These are phyloP conservation scores for Zosterops pallidus DNA, from an alignment of 2,113 vertebrate species.

Conservation along the genomic window DNA sequence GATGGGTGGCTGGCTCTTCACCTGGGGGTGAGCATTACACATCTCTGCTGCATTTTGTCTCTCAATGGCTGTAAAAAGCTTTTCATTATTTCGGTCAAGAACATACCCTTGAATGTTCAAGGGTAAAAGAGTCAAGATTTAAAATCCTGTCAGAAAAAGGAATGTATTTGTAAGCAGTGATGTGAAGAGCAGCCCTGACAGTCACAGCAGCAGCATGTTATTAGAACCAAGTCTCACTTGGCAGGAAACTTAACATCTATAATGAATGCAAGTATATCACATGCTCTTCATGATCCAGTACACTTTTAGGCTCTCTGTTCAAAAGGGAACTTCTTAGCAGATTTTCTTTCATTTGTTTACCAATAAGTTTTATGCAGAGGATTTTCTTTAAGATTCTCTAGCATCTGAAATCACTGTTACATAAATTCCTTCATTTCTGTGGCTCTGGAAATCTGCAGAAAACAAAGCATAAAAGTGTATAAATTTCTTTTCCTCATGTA, in stretches of 20 bases:
- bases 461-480: not conserved
- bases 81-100: not conserved
- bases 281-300: not conserved
- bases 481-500: not conserved
- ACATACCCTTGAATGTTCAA: not conserved
- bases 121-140: not conserved
- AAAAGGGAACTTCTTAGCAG: not conserved
- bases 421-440: not conserved
- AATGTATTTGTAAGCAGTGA: not conserved
- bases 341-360: not conserved
- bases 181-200: not conserved
- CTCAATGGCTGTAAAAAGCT: not conserved
- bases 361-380: not conserved
- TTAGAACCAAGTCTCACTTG: constrained; percentile 3
- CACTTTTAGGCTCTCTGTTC: not conserved
- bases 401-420: not conserved
- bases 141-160: constrained; percentile 4
- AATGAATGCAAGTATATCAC: not conserved
- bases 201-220: not conserved
- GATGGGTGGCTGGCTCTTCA: not conserved
- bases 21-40: not conserved
- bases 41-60: not conserved
- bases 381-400: constrained; percentile 1
- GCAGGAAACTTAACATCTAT: constrained; percentile 1
- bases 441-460: not conserved